Conservation (phyloP, 2,113 vertebrate genomes). For the Rhinolophus sinicus region DNA sequence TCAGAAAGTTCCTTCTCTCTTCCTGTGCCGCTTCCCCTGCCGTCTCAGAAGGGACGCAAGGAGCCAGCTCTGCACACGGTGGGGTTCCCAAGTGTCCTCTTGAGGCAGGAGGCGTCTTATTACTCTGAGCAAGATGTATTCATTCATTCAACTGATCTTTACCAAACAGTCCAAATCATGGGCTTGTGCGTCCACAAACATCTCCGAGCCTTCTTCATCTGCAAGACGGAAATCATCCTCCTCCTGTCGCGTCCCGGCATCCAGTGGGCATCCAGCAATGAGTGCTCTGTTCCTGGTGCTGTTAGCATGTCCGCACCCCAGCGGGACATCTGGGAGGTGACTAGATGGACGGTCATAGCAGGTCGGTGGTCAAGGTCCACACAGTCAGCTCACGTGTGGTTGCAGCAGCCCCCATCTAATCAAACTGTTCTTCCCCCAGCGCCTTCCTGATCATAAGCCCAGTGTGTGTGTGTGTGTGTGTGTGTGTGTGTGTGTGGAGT, state of each 20-base stretch:
- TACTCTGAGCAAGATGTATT: neutral
- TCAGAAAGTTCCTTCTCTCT: neutral
- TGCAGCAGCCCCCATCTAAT: neutral
- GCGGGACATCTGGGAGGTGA: neutral
- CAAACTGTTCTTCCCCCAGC: neutral
- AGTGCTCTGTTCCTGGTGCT: accelerated
- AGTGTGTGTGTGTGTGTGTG: no score
- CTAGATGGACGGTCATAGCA: neutral
- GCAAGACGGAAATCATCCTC: neutral
- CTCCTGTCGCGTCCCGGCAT: neutral
- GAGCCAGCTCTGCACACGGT: neutral
- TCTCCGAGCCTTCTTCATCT: neutral
- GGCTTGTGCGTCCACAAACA: neutral
- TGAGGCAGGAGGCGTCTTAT: neutral
- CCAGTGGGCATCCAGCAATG: accelerated
- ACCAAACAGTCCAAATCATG: neutral
- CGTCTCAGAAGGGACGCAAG: neutral
- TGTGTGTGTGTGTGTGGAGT: neutral
- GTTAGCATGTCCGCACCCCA: neutral
- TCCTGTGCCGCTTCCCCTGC: neutral
- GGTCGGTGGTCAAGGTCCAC: neutral
- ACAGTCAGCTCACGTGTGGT: neutral
- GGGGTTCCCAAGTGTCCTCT: neutral
- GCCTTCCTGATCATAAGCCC: neutral
- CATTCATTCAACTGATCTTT: neutral